A percentile compares a stretch with the other conserved stretches of the same genome.
These are phyloP conservation scores for Phocoena phocoena DNA, from an alignment of 2,113 vertebrate genomes.

Conservation along the genomic window DNA sequence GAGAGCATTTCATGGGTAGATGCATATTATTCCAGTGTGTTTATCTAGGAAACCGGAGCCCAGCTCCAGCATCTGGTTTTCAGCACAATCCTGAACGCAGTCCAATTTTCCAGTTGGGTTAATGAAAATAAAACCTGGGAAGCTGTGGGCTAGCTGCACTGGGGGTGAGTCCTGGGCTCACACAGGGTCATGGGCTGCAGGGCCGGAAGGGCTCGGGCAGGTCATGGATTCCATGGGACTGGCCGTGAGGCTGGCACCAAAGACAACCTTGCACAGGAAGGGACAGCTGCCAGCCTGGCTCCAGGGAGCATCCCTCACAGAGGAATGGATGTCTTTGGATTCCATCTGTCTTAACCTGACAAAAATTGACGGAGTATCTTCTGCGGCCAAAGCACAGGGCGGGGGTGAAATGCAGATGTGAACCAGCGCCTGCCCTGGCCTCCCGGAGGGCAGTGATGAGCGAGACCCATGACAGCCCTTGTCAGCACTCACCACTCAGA, in stretches of 20 bases:
- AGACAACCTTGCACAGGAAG: not conserved
- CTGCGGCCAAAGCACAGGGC: not conserved
- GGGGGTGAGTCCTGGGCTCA: slow-evolving; percentile 62
- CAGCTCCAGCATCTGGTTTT: slow-evolving; percentile 79
- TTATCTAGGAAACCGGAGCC: slow-evolving; percentile 79
- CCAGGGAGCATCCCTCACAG: not conserved
- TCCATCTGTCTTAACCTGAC: slow-evolving; percentile 19
- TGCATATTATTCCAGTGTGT: slow-evolving; percentile 77
- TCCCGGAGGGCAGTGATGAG: not conserved
- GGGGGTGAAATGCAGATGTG: not conserved
- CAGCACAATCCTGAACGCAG: slow-evolving; percentile 72
- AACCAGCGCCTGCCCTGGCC: not conserved
- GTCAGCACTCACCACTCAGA: not conserved
- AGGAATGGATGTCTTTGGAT: slow-evolving; percentile 24
- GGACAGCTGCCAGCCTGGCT: not conserved
- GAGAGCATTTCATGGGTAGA: slow-evolving; percentile 77
- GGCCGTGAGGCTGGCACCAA: not conserved
- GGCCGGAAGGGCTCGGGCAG: slow-evolving; percentile 59
- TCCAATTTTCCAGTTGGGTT: slow-evolving; percentile 81
- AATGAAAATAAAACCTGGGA: slow-evolving; percentile 79
- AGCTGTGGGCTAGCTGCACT: slow-evolving; percentile 67
- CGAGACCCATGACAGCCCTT: not conserved
- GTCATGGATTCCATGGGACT: slow-evolving; percentile 37
- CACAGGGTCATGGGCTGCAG: slow-evolving; percentile 41
- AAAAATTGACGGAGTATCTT: not conserved